A percentile compares a stretch with the other conserved stretches of the same genome.
Conservation (phyloP, 2,113 vertebrate species). For the Marcusenius ussheri region DNA sequence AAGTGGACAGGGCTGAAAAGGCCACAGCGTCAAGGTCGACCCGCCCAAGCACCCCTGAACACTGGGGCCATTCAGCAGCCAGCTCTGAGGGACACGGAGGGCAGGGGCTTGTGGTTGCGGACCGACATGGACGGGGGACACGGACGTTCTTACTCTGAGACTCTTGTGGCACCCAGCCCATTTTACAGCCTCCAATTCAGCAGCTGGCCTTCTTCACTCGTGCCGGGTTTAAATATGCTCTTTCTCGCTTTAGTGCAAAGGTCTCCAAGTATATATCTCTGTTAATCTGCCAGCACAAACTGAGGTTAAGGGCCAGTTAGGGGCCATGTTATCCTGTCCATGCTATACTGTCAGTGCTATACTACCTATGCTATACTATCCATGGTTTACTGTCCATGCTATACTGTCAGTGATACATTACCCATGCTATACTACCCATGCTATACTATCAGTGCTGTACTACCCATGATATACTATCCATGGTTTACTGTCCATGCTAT, state of each 20-base stretch:
- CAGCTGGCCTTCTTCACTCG: not conserved
- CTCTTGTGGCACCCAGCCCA: not conserved
- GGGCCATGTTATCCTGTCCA: not conserved
- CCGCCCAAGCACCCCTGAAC: constrained; percentile 37
- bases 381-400: no score
- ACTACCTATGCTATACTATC: no score
- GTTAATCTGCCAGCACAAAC: constrained; percentile 35
- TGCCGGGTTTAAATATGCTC: not conserved
- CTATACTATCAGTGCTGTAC: no score
- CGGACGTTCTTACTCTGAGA: not conserved
- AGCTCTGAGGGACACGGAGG: not conserved
- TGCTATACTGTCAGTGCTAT: not conserved
- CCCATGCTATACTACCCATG: no score
- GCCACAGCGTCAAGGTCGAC: not conserved
- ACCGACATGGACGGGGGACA: not conserved
- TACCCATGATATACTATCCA: no score
- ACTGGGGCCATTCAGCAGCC: constrained; percentile 45
- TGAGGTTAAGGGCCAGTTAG: not conserved
- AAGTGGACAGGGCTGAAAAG: not conserved
- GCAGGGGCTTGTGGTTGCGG: not conserved
- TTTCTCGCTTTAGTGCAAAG: constrained; percentile 42
- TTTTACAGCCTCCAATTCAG: not conserved
- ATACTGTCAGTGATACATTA: no score
- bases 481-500: no score
- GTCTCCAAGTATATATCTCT: constrained; percentile 38